phyloP scores from a whole-genome alignment of 2,888 invertebrate species.

The Volucella inflata region DNA sequence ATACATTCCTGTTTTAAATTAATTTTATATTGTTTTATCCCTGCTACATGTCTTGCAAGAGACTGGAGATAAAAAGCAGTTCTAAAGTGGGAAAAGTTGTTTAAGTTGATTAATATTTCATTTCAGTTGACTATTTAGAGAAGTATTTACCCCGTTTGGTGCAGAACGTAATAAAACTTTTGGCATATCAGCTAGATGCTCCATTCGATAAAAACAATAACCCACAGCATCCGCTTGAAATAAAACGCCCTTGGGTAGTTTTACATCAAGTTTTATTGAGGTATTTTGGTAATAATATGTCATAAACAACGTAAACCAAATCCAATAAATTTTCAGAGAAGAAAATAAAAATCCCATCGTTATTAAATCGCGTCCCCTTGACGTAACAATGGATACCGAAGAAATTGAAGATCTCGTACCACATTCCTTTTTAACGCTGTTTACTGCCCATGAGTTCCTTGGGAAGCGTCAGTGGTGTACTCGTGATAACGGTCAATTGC shows the following conservation, averaged over 20 bases:
- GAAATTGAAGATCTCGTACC: conserved; percentile 87
- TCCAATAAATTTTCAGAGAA: conserved; percentile 83
- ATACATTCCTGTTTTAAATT: too few relatives aligned
- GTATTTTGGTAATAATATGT: conserved; percentile 79
- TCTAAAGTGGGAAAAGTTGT: neutral
- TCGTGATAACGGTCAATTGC: conserved; percentile 89
- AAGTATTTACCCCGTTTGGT: conserved; percentile 88
- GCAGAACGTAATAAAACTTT: conserved; percentile 89
- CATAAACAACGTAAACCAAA: neutral
- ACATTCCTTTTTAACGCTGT: conserved; percentile 90
- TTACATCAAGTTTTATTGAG: conserved; percentile 91
- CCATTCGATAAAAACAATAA: conserved; percentile 85
- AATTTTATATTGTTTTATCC: too few relatives aligned
- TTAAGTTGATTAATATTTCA: conserved; percentile 8
- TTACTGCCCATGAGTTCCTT: conserved; percentile 93
- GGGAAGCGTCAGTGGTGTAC: conserved; percentile 93
- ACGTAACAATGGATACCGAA: conserved; percentile 79
- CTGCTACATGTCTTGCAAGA: too few relatives aligned
- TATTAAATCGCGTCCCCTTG: conserved; percentile 78
- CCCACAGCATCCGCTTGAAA: conserved; percentile 88
- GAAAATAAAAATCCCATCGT: conserved; percentile 88
- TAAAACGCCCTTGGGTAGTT: conserved; percentile 92
- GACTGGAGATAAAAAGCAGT: too few relatives aligned
- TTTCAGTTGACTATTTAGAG: conserved; percentile 84
- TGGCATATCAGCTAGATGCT: conserved; percentile 91